Percentiles rank a stretch among this genome's conserved stretches.
Conservation (phyloP, 2,888 invertebrate genomes). For the Creontiades dilutus region DNA sequence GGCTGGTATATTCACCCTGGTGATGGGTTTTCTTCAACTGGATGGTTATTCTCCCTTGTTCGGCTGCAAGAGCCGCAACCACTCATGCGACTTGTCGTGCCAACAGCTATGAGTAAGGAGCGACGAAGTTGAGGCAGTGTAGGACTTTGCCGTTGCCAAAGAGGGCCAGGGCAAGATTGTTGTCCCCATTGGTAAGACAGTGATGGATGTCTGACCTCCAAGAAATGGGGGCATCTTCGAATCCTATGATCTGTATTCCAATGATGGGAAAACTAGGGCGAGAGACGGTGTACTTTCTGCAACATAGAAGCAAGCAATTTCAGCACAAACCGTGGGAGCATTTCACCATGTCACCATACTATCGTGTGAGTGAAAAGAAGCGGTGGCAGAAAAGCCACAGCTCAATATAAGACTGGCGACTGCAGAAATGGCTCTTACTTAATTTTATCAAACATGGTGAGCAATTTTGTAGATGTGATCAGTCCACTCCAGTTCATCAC, state of each 20-base stretch:
- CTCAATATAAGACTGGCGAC: too few species aligned
- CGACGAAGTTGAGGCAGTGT: slow-evolving; percentile 37
- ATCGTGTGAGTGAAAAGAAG: too few species aligned
- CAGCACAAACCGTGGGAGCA: too few species aligned
- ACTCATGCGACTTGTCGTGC: neutral
- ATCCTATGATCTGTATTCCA: slow-evolving; percentile 81
- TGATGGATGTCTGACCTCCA: slow-evolving; percentile 80
- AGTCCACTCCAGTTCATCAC: slow-evolving; percentile 80
- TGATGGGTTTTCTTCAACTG: too few species aligned
- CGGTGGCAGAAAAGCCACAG: too few species aligned
- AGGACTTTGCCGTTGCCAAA: slow-evolving; percentile 76
- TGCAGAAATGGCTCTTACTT: slow-evolving; percentile 77
- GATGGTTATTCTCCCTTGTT: too few species aligned
- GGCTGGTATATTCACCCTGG: too few species aligned
- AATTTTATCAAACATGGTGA: slow-evolving; percentile 78
- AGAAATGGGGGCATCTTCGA: slow-evolving; percentile 80
- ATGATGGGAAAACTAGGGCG: slow-evolving; percentile 78
- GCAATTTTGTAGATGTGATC: slow-evolving; percentile 79
- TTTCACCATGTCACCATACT: too few species aligned
- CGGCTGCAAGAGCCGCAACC: too few species aligned
- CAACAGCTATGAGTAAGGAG: slow-evolving; percentile 19
- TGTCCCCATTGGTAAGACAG: slow-evolving; percentile 80
- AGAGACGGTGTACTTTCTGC: slow-evolving; percentile 77
- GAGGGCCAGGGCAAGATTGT: slow-evolving; percentile 80
- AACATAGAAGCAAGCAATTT: neutral